Evolutionary conservation across 1,140 invertebrate genomes (phyloP), one percentile per base, ranked within the genome.

Genomic region (Archivesica marissinica): DNA sequence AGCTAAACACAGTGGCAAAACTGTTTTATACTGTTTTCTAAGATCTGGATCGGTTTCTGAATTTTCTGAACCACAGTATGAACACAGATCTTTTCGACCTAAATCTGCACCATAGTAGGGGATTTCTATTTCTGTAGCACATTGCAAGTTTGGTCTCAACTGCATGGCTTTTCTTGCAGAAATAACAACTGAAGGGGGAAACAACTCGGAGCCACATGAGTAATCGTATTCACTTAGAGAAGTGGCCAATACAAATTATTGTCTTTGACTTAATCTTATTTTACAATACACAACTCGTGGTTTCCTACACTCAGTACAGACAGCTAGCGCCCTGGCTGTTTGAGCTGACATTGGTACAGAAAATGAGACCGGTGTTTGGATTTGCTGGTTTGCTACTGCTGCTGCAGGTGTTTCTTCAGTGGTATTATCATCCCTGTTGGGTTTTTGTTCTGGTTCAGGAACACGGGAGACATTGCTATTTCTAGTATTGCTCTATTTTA

Each of bases 271-370:
- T 25, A 68, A n/a, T 20, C 50, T 50, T 44, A 25, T 0, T 25
- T 68, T 68, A 38, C 38, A 68, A 44, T 80, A 80, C 23, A 80
- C 28, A 25, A 80, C 41, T 28, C 77, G 2, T 15, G 56, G 77
- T 30, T 80, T 80, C n/a, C 38, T 80, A 23, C 77, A 80, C 33
- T 66, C 56, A 0, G 35, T 23, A 66, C 56, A 80, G 20, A 2
- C 23, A 39, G 25, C 64, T 25, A 28, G 23, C 17, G 39, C 23
- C 11, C 61, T 7, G 25, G 56, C 39, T 50, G 41, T 80, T 39
- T 80, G 77, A 33, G 38, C 35, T 4, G 61, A 39, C 6, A 70
- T 9, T 23, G n/a, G n/a, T 9, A 68, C 0, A 39, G 6, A 72
- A 28, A 72, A 38, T 13, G 0, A 72, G 17, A 38, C 7, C 17